Base-by-base conservation (phyloP, 2,888 invertebrate species). In the Torymus auratus region DNA sequence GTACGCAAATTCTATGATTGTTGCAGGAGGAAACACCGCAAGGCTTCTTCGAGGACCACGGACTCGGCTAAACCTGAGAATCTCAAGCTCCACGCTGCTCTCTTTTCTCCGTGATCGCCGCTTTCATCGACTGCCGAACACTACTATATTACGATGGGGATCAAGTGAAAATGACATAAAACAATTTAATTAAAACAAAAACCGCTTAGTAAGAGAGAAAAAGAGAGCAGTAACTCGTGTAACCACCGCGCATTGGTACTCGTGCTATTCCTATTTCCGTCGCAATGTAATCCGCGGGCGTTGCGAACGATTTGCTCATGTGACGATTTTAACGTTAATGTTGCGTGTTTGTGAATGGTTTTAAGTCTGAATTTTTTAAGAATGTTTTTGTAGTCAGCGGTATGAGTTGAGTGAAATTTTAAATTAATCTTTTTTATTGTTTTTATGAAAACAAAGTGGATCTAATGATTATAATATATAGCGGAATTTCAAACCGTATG, bases 21-120 rank as follows among this genome's bases (percentile, higher is more conserved):
- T 96, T 96, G 90, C 94, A 99, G 98, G 99, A 99, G 93, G 99
- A 99, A 94, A 99, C 99, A 78, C 99, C 99, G 76, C 99, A 99
- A 93, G 99, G 99, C 88, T 98, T 99, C 93, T 99, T 99, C 92
- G 99, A 99, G 92, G 99, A 99, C 93, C 98, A 99, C 92, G 99
- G 99, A 85, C 95, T 99, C 87, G 90, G 90, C 86, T 90, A 90
- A 89, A 41, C 55, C 28, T 13, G 17, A 3, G n/a, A 52, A 13
- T 60, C 15, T 41, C n/a, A 55, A 55, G 23, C 53, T 41, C 4
- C 7, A 53, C 13, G 58, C 71, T 71, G 61, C 50, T 74, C 55
- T 62, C 67, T 71, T 53, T n/a, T 56, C 62, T 61, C 55, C 53
- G 4, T 65, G 68, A 12, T 72, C 52, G 56, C 14, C 12, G 41